These are phyloP conservation scores for Zaprionus vittiger DNA, from an alignment of 1,140 invertebrate species.

Conservation along the genomic window DNA sequence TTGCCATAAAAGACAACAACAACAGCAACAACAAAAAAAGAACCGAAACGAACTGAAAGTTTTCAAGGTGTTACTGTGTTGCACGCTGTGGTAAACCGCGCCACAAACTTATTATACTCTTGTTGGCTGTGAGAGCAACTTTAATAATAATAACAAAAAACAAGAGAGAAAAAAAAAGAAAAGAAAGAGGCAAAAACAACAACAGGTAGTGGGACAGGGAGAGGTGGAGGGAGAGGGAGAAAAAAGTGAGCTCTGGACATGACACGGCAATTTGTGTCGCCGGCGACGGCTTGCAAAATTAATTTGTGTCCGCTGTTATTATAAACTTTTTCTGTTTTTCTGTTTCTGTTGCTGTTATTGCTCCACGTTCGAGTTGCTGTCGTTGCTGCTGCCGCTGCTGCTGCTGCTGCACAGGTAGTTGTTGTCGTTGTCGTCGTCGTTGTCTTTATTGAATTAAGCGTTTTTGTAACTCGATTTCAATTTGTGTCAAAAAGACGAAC, in stretches of 20 bases:
- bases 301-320: constrained; percentile 81
- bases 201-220: constrained; percentile 1
- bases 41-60: constrained; percentile 9
- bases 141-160: constrained; percentile 44
- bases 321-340: constrained; percentile 65
- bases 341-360: constrained; percentile 49
- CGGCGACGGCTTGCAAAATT: constrained; percentile 77
- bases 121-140: constrained; percentile 25
- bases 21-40: not conserved
- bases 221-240: constrained; percentile 17
- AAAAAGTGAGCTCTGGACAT: constrained; percentile 74
- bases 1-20: constrained; percentile 3
- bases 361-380: constrained; percentile 36
- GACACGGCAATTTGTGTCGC: constrained; percentile 80
- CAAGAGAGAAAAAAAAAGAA: constrained; percentile 12
- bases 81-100: constrained; percentile 19
- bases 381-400: constrained; percentile 35
- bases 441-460: constrained; percentile 69
- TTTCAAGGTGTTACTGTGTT: constrained; percentile 5
- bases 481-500: constrained; percentile 66
- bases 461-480: constrained; percentile 66
- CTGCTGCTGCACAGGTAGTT: constrained; percentile 23
- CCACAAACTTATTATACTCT: constrained; percentile 27
- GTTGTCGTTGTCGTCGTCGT: constrained; percentile 35
- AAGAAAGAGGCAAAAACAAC: constrained; percentile 15